These are phyloP conservation scores for Dicerorhinus sumatrensis DNA, from an alignment of 2,113 vertebrate genomes.

Conservation along the genomic window DNA sequence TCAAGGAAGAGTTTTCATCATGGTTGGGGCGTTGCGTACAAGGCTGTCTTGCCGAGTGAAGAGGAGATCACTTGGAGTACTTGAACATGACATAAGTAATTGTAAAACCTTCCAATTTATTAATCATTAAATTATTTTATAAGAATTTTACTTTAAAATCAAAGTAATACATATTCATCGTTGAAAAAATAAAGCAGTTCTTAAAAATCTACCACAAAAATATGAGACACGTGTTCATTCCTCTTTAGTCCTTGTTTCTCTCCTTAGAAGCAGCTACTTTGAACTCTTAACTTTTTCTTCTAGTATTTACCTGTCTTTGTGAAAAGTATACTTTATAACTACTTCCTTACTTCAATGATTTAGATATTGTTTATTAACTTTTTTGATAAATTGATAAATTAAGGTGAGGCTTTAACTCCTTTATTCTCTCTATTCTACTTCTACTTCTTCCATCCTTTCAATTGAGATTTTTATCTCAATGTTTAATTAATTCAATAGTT, in stretches of 20 bases:
- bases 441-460: conserved; percentile 12
- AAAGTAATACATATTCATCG: neutral
- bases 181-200: neutral
- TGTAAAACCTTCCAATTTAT: conserved; percentile 16
- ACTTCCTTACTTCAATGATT: neutral
- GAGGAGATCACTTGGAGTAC: neutral
- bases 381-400: neutral
- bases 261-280: neutral
- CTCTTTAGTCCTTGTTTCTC: neutral
- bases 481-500: conserved; percentile 15
- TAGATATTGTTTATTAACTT: neutral
- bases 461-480: neutral
- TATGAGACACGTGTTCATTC: neutral
- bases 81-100: neutral
- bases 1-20: neutral
- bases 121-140: neutral
- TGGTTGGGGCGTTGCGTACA: neutral
- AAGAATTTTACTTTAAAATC: neutral
- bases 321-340: conserved; percentile 15
- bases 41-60: neutral
- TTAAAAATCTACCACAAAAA: neutral
- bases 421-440: neutral
- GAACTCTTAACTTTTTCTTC: neutral
- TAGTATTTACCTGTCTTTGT: neutral
- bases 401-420: neutral